These are phyloP conservation scores for Drosophila cardini DNA, from an alignment of 1,140 invertebrate species.

Conservation along the genomic window DNA sequence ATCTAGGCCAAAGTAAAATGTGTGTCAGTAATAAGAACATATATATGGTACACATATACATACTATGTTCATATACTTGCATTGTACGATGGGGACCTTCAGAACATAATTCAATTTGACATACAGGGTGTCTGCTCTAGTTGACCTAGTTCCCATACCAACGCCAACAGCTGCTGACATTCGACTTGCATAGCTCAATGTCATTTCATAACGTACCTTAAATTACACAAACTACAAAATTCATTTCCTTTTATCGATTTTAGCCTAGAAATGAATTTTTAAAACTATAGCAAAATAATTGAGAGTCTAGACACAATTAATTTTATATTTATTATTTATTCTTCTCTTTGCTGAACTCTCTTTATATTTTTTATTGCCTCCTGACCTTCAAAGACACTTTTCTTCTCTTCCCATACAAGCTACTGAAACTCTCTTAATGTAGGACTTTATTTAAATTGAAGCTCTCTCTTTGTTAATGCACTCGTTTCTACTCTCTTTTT, in stretches of 20 bases:
- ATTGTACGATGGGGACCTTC: conserved; percentile 35
- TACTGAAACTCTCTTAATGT: no score
- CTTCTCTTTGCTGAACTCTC: no score
- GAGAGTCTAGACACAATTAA: no score
- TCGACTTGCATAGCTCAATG: conserved; percentile 26
- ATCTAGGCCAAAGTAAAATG: conserved; percentile 66
- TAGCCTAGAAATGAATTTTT: no score
- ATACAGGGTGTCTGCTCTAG: conserved; percentile 39
- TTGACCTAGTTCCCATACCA: conserved; percentile 36
- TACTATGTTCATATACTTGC: background rate
- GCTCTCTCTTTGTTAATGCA: background rate
- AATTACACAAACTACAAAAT: background rate
- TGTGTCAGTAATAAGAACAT: conserved; percentile 44
- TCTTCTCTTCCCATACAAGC: no score
- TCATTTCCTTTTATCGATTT: background rate
- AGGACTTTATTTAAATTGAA: no score
- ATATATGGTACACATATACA: background rate
- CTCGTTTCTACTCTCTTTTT: no score
- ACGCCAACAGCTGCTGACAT: conserved; percentile 18
- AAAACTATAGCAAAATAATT: no score
- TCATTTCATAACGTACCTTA: conserved; percentile 12
- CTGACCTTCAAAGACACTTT: background rate
- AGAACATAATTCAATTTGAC: conserved; percentile 56
- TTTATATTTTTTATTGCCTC: background rate
- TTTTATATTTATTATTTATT: no score